These are phyloP conservation scores for Macrotrachela quadricornifera DNA, from an alignment of 1,140 invertebrate species.

Conservation along the genomic window DNA sequence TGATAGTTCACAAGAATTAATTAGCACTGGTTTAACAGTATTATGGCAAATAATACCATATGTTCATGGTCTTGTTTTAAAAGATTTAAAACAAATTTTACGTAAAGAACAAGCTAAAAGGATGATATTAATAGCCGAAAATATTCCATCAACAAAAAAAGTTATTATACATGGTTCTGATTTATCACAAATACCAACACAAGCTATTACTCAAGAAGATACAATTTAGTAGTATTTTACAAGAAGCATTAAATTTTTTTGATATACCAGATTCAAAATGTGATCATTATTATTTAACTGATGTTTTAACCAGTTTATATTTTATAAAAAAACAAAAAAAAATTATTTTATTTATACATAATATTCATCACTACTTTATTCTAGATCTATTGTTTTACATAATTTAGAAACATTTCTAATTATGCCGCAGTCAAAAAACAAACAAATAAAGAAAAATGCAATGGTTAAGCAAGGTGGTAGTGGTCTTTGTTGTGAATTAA, in stretches of 20 bases:
- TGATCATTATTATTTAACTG: constrained; percentile 74
- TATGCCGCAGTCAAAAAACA: too few relatives aligned
- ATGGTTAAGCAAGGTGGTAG: too few relatives aligned
- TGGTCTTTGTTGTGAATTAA: too few relatives aligned
- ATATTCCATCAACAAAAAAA: constrained; percentile 95
- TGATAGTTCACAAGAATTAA: constrained; percentile 71
- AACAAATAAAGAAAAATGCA: too few relatives aligned
- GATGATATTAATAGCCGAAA: constrained; percentile 53
- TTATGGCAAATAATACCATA: constrained; percentile 86
- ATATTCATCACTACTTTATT: too few relatives aligned
- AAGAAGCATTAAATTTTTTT: constrained; percentile 90
- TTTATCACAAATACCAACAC: constrained; percentile 82
- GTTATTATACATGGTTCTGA: constrained; percentile 87
- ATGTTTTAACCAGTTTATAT: constrained; percentile 98
- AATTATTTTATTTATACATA: too few relatives aligned
- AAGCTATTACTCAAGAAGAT: constrained; percentile 93
- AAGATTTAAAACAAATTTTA: constrained; percentile 92
- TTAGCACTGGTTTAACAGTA: constrained; percentile 73
- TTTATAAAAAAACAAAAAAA: too few relatives aligned
- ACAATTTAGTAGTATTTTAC: constrained; percentile 86
- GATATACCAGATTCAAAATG: constrained; percentile 72
- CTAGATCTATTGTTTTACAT: too few relatives aligned
- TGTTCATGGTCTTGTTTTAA: constrained; percentile 96
- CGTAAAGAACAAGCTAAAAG: constrained; percentile 95
- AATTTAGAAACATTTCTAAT: too few relatives aligned